phyloP scores from a whole-genome alignment of 2,797 vertebrate species.

The Anniella stebbinsi region DNA sequence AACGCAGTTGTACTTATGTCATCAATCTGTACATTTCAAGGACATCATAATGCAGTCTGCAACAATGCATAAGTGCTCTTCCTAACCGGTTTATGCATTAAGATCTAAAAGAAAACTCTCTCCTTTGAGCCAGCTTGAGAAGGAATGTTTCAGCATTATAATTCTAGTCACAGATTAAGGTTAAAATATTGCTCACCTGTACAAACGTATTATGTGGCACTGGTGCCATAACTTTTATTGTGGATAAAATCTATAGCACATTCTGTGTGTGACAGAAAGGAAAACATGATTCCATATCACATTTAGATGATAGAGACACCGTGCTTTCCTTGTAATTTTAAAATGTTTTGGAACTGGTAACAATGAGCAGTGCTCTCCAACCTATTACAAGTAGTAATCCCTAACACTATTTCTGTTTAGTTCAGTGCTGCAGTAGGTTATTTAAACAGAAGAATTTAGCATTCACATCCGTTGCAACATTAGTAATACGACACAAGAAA shows the following conservation, averaged over 20 bases:
- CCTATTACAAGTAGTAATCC: conserved; percentile 54
- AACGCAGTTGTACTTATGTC: conserved; percentile 75
- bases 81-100: conserved; percentile 73
- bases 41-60: conserved; percentile 74
- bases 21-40: conserved; percentile 80
- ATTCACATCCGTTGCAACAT: conserved; percentile 61
- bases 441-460: conserved; percentile 61
- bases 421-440: conserved; percentile 57
- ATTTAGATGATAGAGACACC: conserved; percentile 74
- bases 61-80: conserved; percentile 64
- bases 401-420: conserved; percentile 61
- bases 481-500: conserved; percentile 58
- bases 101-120: conserved; percentile 67
- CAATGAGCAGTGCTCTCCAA: conserved; percentile 58
- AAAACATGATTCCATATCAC: conserved; percentile 78
- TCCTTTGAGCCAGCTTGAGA: conserved; percentile 65
- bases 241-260: conserved; percentile 81
- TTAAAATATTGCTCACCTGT: conserved; percentile 82
- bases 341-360: conserved; percentile 71
- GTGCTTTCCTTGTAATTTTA: conserved; percentile 69
- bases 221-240: conserved; percentile 79
- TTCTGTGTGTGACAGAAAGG: conserved; percentile 76
- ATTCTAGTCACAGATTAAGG: conserved; percentile 79
- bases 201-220: conserved; percentile 79
- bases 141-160: conserved; percentile 70